Evolutionary conservation across 2,797 vertebrate species (phyloP), one percentile per base, ranked within the genome.

Genomic region (Mareca penelope): DNA sequence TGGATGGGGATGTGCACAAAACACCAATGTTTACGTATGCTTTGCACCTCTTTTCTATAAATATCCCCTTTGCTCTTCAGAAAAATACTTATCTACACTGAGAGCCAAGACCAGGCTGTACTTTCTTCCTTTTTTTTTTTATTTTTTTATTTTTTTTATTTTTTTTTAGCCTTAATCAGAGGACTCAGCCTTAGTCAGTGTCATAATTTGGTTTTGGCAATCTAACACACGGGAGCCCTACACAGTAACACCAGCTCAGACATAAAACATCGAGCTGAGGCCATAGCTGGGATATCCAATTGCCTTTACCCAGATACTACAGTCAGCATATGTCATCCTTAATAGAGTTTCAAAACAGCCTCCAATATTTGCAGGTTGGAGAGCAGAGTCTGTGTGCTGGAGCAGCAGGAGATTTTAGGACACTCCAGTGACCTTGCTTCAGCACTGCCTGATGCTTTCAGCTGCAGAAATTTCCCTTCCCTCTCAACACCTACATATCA

Each of bases 311-410:
- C 39, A 19, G 50, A 67, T 80, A 72, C 76, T 63, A 69, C 79
- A 69, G 65, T 42, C 84, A 93, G 84, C 72, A 78, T 61, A 21
- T 68, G 50, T 75, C 75, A 80, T 42, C 70, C 72, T 26, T 52
- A 75, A 71, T 15, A 64, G 37, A 80, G 79, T 85, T 95, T 78
- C 90, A 63, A 91, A 95, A 59, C 86, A 93, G 55, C 39, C 65
- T 81, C 75, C 64, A 65, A 1, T 46, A 52, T 78, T 73, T 81
- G 77, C 57, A 76, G 81, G 71, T 60, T 4, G 5, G 44, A 19
- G 2, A 12, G 37, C 52, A 3, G 9, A 29, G 18, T 68, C 33
- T 78, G 63, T 33, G 67, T 64, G 85, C 86, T 78, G 71, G 48
- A 50, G 18, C 7, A 48, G 48, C 80, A 64, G 50, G 71, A 42